Conservation (phyloP, 1,140 invertebrate genomes). For the Leptinotarsa lineolata region DNA sequence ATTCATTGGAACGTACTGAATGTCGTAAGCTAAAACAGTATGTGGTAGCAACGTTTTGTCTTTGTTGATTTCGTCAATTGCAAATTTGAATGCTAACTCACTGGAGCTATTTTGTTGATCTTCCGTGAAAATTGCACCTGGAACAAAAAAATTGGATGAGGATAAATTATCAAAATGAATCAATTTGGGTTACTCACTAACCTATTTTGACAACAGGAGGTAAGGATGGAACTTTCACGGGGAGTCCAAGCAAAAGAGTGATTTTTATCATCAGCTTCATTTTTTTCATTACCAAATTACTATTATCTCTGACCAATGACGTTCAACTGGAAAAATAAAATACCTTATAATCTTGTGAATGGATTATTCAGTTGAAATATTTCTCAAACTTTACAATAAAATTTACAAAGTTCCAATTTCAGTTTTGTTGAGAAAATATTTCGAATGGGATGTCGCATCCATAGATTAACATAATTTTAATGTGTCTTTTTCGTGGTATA, state of each 20-base stretch:
- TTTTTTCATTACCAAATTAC: too few relatives aligned
- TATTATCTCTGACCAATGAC: too few relatives aligned
- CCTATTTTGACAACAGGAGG: conserved; percentile 72
- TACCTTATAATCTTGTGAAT: too few relatives aligned
- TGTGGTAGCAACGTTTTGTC: conserved; percentile 82
- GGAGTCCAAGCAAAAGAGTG: conserved; percentile 50
- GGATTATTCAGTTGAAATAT: too few relatives aligned
- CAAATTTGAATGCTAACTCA: conserved; percentile 90
- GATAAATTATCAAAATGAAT: background rate
- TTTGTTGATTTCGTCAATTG: conserved; percentile 88
- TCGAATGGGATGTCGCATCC: too few relatives aligned
- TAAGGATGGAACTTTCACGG: conserved; percentile 59
- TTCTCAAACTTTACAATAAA: too few relatives aligned
- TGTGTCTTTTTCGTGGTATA: too few relatives aligned
- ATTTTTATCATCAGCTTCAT: too few relatives aligned
- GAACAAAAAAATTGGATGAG: conserved; percentile 39
- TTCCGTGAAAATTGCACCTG: conserved; percentile 89
- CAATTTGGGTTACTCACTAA: conserved; percentile 50
- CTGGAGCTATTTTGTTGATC: conserved; percentile 80
- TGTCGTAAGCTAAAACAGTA: conserved; percentile 85
- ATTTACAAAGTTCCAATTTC: too few relatives aligned
- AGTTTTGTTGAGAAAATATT: too few relatives aligned
- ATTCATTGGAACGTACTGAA: conserved; percentile 83
- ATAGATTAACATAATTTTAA: too few relatives aligned
- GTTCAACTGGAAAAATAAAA: too few relatives aligned